Base-by-base conservation (phyloP, 2,113 vertebrate genomes). In the Micronycteris hirsuta region DNA sequence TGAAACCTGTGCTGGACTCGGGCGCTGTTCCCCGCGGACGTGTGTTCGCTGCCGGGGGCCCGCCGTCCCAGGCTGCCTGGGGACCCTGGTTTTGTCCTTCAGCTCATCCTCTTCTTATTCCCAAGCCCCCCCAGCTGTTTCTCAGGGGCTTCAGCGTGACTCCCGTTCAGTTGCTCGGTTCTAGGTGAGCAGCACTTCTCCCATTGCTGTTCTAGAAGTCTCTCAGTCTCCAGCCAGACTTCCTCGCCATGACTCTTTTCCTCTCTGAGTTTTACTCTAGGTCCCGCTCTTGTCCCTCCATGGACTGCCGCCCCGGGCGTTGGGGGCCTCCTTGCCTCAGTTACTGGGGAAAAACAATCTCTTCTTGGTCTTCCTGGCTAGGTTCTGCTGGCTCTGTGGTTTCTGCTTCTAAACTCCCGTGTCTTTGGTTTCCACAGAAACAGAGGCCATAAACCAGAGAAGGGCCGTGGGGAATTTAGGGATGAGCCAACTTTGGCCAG, bases 201-300 rank as follows among this genome's bases (percentile, higher is more conserved):
- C 77, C 1, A 28, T 86, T 91, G 41, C 89, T 86, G 45, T 63
- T 47, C 49, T 65, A 52, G 65, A 89, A 80, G 84, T 89, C 74
- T 76, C 63, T 80, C 56, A 3, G 80, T 67, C 91, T 94, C 70
- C 58, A 81, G 19, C 56, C 52, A 43, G 74, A 68, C 43, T 82
- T 19, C 41, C 14, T 86, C 36, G 20, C 61, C 6, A 6, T 14
- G 38, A 36, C n/a, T 89, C 7, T 91, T 36, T 84, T 89, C 87
- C 63, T 90, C 47, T 74, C 74, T 73, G 91, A 91, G 81, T 81
- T 93, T 95, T 93, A 61, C 87, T 93, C 90, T 76, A 45, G 1
- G 16, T 33, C 80, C 93, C n/a, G 28, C 54, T 28, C 38, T 56
- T 61, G 81, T 84, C 8, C 52, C 80, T 92, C 84, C 24, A 7